Evolutionary conservation across 37 sponge, comb jelly and placozoan genomes (phyloP).

Genomic region (Agelas oroides): DNA sequence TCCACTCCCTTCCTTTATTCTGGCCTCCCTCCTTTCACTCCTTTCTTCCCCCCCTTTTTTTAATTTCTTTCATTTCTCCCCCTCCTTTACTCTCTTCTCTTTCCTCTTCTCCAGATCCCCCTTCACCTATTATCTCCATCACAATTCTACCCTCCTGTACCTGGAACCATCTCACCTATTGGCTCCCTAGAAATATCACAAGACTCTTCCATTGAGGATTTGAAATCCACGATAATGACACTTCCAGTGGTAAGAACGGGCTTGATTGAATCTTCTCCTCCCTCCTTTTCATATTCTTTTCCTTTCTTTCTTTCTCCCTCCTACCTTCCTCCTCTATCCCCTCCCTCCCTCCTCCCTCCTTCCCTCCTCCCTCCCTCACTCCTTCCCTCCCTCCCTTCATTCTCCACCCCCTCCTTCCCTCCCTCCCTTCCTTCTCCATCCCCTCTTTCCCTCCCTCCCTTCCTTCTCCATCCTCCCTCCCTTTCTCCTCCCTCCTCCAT

Average conservation of each 20-base stretch:
- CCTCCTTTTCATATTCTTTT: not conserved
- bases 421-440: too few species aligned
- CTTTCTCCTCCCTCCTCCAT: too few species aligned
- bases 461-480: too few species aligned
- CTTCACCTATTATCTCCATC: constrained; percentile 52
- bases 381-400: too few species aligned
- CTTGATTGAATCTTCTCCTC: not conserved
- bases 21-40: not conserved
- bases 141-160: constrained; percentile 52
- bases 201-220: constrained; percentile 71
- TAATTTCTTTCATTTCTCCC: not conserved
- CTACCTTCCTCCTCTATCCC: not conserved
- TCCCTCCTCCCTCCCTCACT: not conserved
- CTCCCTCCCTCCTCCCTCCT: not conserved
- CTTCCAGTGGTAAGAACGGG: constrained; percentile 53
- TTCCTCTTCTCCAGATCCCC: constrained; percentile 30
- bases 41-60: too few species aligned
- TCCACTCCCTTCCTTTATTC: too few species aligned
- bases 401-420: too few species aligned
- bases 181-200: constrained; percentile 61
- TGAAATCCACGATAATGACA: constrained; percentile 69
- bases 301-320: not conserved
- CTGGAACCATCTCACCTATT: constrained; percentile 25
- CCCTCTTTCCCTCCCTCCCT: too few species aligned
- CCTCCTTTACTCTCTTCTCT: not conserved